Evolutionary conservation across 1,140 invertebrate genomes (phyloP).

Genomic region (Battus philenor): DNA sequence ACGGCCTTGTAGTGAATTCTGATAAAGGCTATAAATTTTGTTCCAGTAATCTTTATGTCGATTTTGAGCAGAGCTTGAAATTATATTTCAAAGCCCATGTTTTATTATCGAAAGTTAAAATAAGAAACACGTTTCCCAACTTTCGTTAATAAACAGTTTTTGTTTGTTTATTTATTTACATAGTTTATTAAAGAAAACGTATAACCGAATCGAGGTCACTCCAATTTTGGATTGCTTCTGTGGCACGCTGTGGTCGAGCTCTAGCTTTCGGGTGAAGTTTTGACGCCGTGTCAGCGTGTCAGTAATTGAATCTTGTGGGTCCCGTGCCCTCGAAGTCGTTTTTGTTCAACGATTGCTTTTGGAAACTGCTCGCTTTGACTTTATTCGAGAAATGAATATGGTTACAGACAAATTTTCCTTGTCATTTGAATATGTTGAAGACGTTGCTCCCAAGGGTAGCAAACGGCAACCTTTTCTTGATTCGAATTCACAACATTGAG

Average conservation of each 20-base stretch:
- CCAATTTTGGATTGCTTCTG: not conserved
- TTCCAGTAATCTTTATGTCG: constrained; percentile 10
- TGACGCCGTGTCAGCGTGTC: constrained; percentile 33
- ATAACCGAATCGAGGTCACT: too few relatives aligned
- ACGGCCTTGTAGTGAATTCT: constrained; percentile 1
- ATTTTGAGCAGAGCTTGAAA: constrained; percentile 6
- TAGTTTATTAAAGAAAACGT: too few relatives aligned
- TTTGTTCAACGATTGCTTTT: constrained; percentile 21
- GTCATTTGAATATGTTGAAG: constrained; percentile 12
- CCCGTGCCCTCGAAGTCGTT: constrained; percentile 19
- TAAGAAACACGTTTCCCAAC: not conserved
- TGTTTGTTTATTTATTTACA: not conserved
- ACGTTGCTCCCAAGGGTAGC: not conserved
- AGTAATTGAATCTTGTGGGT: constrained; percentile 43
- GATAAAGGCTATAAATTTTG: constrained; percentile 15
- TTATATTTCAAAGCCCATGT: constrained; percentile 12
- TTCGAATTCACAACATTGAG: too few relatives aligned
- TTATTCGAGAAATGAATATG: constrained; percentile 11
- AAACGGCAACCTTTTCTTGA: constrained; percentile 7
- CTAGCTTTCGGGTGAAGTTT: constrained; percentile 25
- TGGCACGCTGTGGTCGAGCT: not conserved
- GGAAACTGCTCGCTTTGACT: constrained; percentile 25
- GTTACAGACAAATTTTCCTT: constrained; percentile 17
- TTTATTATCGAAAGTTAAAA: constrained; percentile 2
- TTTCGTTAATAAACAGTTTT: not conserved